Conservation (phyloP, 2,888 invertebrate genomes). For the Linnaemya tessellans region DNA sequence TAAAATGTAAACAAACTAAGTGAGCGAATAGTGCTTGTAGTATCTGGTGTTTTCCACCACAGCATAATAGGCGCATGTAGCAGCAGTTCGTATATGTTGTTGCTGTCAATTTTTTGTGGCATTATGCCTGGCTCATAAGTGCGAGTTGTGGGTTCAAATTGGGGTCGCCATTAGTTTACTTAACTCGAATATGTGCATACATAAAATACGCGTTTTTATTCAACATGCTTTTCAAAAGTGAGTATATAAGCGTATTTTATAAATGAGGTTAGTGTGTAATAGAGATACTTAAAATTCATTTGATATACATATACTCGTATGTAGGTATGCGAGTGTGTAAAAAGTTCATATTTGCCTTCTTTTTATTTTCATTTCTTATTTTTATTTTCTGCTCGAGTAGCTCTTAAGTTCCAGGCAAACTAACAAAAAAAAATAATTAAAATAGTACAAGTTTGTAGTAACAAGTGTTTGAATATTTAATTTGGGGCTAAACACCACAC, state of each 20-base stretch:
- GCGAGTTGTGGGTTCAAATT: slow-evolving; percentile 65
- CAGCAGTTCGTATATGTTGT: background rate
- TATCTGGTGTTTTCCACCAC: background rate
- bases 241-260: slow-evolving; percentile 41
- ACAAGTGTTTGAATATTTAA: slow-evolving; percentile 49
- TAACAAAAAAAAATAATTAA: background rate
- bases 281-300: slow-evolving; percentile 59
- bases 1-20: slow-evolving; percentile 37
- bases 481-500: slow-evolving; percentile 56
- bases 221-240: slow-evolving; percentile 23
- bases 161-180: slow-evolving; percentile 59
- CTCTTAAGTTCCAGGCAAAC: slow-evolving; percentile 16
- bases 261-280: slow-evolving; percentile 67
- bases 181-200: slow-evolving; percentile 26
- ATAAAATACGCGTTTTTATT: slow-evolving; percentile 52
- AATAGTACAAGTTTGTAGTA: background rate
- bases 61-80: slow-evolving; percentile 14
- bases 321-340: background rate
- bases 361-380: slow-evolving; percentile 35
- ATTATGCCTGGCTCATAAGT: slow-evolving; percentile 44
- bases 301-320: background rate
- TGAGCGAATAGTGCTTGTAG: slow-evolving; percentile 29
- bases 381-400: slow-evolving; percentile 62
- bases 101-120: slow-evolving; percentile 31
- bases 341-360: slow-evolving; percentile 5